phyloP scores from a whole-genome alignment of 2,113 vertebrate species.

The Collichthys lucidus region DNA sequence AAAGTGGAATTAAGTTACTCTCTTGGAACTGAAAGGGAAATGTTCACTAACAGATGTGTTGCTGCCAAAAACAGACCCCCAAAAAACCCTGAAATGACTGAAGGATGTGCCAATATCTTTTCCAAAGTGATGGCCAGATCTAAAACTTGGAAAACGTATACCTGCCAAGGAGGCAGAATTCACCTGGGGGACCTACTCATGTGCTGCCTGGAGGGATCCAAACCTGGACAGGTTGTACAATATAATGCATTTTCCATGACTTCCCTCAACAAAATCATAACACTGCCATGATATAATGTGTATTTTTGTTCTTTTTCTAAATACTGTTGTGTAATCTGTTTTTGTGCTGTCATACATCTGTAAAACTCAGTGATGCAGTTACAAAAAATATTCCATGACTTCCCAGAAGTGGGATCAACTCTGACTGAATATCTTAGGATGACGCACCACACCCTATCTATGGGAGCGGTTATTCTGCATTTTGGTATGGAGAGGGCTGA shows the following conservation, averaged over 20 bases:
- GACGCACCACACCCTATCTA: too few relatives aligned
- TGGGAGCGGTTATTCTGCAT: too few relatives aligned
- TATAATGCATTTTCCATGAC: background rate
- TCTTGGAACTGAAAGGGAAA: conserved; percentile 7
- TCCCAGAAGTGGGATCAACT: background rate
- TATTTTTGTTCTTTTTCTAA: background rate
- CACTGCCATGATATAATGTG: background rate
- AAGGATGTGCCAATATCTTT: conserved; percentile 21
- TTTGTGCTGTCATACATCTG: background rate
- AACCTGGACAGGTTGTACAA: background rate
- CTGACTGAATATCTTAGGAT: too few relatives aligned
- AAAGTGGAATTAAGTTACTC: background rate
- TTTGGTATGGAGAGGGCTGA: background rate
- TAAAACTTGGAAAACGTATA: conserved; percentile 37
- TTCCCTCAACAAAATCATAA: too few relatives aligned
- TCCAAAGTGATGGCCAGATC: conserved; percentile 11
- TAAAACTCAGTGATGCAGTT: background rate
- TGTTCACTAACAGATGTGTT: conserved; percentile 9
- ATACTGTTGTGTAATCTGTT: background rate
- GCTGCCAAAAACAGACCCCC: background rate
- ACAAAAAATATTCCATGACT: background rate
- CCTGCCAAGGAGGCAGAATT: background rate
- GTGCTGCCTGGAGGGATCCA: background rate
- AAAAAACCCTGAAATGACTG: background rate
- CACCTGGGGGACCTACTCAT: conserved; percentile 23